phyloP scores from a whole-genome alignment of 2,113 vertebrate species.

The Erythrocercus mccallii region DNA sequence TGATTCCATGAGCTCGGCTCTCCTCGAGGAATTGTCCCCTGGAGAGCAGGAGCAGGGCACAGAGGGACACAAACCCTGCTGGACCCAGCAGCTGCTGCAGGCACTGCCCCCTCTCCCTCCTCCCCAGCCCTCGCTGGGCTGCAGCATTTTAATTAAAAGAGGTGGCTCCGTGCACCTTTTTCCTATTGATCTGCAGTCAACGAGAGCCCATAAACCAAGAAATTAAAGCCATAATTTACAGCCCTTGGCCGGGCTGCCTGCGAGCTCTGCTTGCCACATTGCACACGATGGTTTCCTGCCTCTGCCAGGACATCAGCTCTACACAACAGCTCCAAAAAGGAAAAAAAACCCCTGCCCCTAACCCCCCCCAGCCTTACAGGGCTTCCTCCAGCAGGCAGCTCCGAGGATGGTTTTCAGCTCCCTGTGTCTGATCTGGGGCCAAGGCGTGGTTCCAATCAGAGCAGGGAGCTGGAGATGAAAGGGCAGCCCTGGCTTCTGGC shows the following conservation, averaged over 20 bases:
- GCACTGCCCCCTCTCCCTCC: background rate
- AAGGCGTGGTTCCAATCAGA: slow-evolving; percentile 51
- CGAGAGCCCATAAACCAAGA: background rate
- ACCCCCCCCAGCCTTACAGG: background rate
- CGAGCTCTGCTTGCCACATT: background rate
- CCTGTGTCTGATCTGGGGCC: slow-evolving; percentile 63
- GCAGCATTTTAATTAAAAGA: slow-evolving; percentile 25
- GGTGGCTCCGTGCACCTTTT: slow-evolving; percentile 14
- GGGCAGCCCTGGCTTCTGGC: background rate
- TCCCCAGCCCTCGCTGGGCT: background rate
- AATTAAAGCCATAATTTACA: slow-evolving; percentile 19
- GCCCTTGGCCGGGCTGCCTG: background rate
- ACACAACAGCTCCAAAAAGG: background rate
- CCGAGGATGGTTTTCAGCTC: slow-evolving; percentile 57
- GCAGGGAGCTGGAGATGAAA: slow-evolving; percentile 83
- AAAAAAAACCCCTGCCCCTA: background rate
- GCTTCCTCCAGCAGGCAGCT: slow-evolving; percentile 11
- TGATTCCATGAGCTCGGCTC: fast-evolving
- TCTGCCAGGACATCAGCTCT: background rate
- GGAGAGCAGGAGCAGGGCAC: background rate
- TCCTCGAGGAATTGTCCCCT: slow-evolving; percentile 7
- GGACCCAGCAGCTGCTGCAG: slow-evolving; percentile 4
- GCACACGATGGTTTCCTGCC: slow-evolving; percentile 8
- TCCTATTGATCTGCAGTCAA: slow-evolving; percentile 15
- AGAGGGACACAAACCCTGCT: background rate